Evolutionary conservation across 2,113 vertebrate species (phyloP).

Genomic region (Synodontis membranacea): DNA sequence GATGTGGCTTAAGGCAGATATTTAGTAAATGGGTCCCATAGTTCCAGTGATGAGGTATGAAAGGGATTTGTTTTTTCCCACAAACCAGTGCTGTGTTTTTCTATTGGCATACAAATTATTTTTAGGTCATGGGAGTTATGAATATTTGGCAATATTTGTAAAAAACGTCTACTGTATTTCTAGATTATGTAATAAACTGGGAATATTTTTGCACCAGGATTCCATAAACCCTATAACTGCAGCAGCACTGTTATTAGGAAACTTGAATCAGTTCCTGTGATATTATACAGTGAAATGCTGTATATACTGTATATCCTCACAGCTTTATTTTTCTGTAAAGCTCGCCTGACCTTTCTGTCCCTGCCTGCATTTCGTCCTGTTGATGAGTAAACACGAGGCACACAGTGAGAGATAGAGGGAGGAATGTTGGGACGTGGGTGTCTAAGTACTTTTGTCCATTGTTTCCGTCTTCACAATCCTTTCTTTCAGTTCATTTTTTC

Average conservation of each 20-base stretch:
- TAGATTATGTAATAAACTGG: background rate
- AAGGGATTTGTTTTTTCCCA: no score
- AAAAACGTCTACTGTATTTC: background rate
- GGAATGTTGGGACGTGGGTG: constrained; percentile 32
- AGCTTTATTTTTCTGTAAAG: background rate
- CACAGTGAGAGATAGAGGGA: constrained; percentile 16
- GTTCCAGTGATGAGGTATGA: no score
- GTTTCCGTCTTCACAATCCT: constrained; percentile 34
- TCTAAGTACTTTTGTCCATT: constrained; percentile 41
- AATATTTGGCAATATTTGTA: background rate
- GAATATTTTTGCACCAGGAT: background rate
- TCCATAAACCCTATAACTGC: background rate
- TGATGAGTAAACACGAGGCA: constrained; percentile 19
- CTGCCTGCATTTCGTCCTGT: background rate
- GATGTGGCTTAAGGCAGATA: background rate
- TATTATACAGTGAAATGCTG: background rate
- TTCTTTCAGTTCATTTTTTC: constrained; percentile 27
- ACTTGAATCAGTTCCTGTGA: background rate
- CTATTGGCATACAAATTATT: background rate
- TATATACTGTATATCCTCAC: no score
- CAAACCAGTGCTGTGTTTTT: background rate
- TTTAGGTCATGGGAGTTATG: background rate
- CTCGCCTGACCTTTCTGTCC: background rate
- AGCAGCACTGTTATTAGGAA: background rate
- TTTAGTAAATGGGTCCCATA: background rate